phyloP scores from a whole-genome alignment of 2,113 vertebrate species.

The Sinocyclocheilus grahami region DNA sequence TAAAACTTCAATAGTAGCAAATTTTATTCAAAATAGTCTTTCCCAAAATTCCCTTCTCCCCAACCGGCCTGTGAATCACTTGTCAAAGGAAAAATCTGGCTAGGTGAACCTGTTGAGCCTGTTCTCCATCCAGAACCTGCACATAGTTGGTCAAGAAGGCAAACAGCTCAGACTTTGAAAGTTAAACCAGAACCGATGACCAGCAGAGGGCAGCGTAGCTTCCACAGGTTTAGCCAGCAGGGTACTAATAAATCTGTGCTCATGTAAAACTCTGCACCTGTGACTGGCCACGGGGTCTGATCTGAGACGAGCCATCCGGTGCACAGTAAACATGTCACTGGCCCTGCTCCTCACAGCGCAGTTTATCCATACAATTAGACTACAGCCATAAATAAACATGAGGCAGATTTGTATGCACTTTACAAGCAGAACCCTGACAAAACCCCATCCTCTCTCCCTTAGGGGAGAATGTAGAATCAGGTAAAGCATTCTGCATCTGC shows the following conservation, averaged over 20 bases:
- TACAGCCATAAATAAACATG: slow-evolving; percentile 71
- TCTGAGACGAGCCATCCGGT: slow-evolving; percentile 52
- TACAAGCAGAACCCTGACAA: not conserved
- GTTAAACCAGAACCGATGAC: not conserved
- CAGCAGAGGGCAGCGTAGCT: slow-evolving; percentile 54
- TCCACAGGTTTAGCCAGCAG: slow-evolving; percentile 23
- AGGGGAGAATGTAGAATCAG: not conserved
- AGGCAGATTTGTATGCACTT: slow-evolving; percentile 31
- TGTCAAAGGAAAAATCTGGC: not conserved
- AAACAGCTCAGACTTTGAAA: not conserved
- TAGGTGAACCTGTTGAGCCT: not conserved
- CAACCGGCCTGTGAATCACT: not conserved
- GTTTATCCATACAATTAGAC: slow-evolving; percentile 60
- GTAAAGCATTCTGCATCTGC: not conserved
- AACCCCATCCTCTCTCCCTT: not conserved
- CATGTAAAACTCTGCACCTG: slow-evolving; percentile 77
- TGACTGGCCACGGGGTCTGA: slow-evolving; percentile 60
- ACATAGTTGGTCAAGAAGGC: not conserved
- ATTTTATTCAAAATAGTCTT: not conserved
- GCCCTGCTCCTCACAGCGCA: slow-evolving; percentile 46
- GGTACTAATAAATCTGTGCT: slow-evolving; percentile 69
- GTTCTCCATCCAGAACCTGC: slow-evolving; percentile 1
- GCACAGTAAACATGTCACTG: slow-evolving; percentile 74
- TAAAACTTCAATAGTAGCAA: slow-evolving; percentile 4
- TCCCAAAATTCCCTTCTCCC: not conserved